Conservation (phyloP, 2,797 vertebrate genomes). For the Pseudopleuronectes americanus region DNA sequence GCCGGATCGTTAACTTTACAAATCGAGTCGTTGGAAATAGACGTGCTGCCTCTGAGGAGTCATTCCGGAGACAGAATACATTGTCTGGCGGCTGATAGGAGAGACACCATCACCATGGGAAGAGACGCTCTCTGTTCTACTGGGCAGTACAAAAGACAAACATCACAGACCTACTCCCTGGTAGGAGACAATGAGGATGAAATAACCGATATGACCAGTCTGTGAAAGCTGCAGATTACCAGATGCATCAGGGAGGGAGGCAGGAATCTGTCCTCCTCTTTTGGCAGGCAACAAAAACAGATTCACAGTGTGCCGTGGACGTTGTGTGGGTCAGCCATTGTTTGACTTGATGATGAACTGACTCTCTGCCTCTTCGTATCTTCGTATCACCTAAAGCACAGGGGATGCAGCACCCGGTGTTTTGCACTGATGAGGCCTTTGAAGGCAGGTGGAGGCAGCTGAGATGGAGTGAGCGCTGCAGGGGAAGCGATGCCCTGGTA, state of each 20-base stretch:
- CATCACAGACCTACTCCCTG: constrained; percentile 28
- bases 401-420: neutral
- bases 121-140: constrained; percentile 31
- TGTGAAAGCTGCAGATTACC: constrained; percentile 53
- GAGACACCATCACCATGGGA: constrained; percentile 31
- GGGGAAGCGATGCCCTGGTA: constrained; percentile 7
- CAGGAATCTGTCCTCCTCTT: constrained; percentile 9
- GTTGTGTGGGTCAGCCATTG: constrained; percentile 11
- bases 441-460: constrained; percentile 6
- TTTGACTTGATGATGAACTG: constrained; percentile 50
- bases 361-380: constrained; percentile 16
- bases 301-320: constrained; percentile 30
- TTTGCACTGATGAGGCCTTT: neutral
- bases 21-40: constrained; percentile 52
- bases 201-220: constrained; percentile 56
- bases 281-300: constrained; percentile 16
- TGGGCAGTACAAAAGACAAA: constrained; percentile 31
- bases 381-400: neutral
- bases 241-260: constrained; percentile 15
- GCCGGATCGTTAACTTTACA: constrained; percentile 39
- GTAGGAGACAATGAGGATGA: constrained; percentile 42
- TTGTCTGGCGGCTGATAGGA: constrained; percentile 52
- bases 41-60: constrained; percentile 62
- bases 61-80: constrained; percentile 63
- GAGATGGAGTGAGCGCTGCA: constrained; percentile 27